Evolutionary conservation across 1,140 invertebrate genomes (phyloP).

Genomic region (Drosophila ogumai): DNA sequence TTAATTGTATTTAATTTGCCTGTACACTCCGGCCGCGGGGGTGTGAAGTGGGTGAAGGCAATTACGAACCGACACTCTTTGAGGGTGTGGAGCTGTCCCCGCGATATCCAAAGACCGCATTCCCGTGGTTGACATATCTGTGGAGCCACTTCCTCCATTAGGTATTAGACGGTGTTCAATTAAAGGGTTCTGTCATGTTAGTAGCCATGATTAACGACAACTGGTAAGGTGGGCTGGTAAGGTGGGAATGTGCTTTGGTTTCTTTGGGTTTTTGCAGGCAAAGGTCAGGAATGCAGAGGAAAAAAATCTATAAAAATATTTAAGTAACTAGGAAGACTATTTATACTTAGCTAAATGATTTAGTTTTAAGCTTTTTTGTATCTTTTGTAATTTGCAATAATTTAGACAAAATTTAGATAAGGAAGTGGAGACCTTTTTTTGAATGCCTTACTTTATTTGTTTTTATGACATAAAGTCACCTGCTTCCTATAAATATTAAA

Average conservation of each 20-base stretch:
- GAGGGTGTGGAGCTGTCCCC: constrained; percentile 38
- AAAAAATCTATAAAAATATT: background rate
- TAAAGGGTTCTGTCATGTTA: constrained; percentile 44
- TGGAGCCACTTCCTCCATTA: constrained; percentile 16
- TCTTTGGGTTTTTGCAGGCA: background rate
- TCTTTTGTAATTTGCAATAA: too few species aligned
- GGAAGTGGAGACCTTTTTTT: background rate
- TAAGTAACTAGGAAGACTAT: background rate
- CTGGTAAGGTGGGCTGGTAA: constrained; percentile 6
- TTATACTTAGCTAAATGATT: background rate
- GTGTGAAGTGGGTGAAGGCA: constrained; percentile 20
- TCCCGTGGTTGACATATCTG: constrained; percentile 18
- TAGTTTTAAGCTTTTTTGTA: background rate
- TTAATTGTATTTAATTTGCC: constrained; percentile 56
- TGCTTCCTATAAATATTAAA: constrained; percentile 4
- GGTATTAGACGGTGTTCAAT: constrained; percentile 29
- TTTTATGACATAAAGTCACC: background rate
- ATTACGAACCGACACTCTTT: constrained; percentile 42
- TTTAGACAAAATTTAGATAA: background rate
- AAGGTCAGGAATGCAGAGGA: background rate
- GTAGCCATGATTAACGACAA: constrained; percentile 31
- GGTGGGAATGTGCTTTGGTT: constrained; percentile 3
- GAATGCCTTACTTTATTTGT: background rate
- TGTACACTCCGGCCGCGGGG: constrained; percentile 8
- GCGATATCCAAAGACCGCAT: constrained; percentile 26